phyloP scores from a whole-genome alignment of 37 sponge, comb jelly and placozoan genomes.

The Aplysina aerophoba region DNA sequence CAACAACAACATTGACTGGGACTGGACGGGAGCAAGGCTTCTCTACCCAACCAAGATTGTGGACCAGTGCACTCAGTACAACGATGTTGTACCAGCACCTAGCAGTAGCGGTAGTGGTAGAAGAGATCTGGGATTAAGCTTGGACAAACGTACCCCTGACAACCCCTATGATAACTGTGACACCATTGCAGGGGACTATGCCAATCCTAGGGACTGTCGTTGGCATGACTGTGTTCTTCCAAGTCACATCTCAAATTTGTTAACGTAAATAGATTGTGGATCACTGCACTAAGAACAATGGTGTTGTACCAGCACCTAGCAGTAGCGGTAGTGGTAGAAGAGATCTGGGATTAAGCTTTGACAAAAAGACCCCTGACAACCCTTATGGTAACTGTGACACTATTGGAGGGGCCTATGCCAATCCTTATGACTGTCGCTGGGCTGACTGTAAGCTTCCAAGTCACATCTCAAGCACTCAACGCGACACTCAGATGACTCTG shows the following conservation, averaged over 20 bases:
- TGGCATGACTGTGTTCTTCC: conserved; percentile 42
- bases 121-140: conserved; percentile 13
- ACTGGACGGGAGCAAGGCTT: conserved; percentile 28
- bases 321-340: no score
- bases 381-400: conserved; percentile 24
- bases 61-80: conserved; percentile 15
- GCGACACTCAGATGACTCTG: conserved; percentile 29
- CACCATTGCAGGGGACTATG: not conserved
- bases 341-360: conserved; percentile 28
- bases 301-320: conserved; percentile 32
- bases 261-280: conserved; percentile 17
- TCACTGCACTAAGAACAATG: conserved; percentile 6
- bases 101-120: not conserved
- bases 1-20: conserved; percentile 33
- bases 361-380: conserved; percentile 17
- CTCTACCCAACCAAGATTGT: conserved; percentile 10
- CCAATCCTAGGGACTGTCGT: conserved; percentile 24
- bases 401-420: not conserved
- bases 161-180: conserved; percentile 24
- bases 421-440: conserved; percentile 36
- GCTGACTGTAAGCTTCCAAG: conserved; percentile 31
- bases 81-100: conserved; percentile 30
- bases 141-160: conserved; percentile 25
- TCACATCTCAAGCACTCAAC: not conserved
- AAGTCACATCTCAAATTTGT: not conserved